These are phyloP conservation scores for Panagrolaimus sp. DNA, from an alignment of 1,140 invertebrate genomes.

Conservation along the genomic window DNA sequence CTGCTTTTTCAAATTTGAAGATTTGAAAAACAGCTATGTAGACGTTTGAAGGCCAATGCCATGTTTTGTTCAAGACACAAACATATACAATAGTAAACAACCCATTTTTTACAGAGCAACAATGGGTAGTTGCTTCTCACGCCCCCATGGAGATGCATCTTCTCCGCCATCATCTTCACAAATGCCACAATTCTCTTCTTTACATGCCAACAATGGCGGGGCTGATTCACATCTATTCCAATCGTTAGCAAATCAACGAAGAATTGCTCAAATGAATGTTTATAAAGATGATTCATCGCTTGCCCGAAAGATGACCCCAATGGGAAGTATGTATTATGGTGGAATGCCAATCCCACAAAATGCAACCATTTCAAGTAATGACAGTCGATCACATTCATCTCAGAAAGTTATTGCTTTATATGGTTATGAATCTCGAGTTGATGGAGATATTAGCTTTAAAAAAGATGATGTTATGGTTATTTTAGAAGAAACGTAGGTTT, in stretches of 20 bases:
- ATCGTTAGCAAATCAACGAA: constrained; percentile 10
- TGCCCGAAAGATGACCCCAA: constrained; percentile 8
- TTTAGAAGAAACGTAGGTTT: constrained; percentile 70
- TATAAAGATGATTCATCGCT: constrained; percentile 20
- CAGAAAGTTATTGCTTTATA: constrained; percentile 43
- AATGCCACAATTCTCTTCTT: too few relatives aligned
- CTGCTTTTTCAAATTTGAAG: too few relatives aligned
- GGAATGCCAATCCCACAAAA: not conserved
- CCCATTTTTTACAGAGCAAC: too few relatives aligned
- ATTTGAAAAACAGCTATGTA: too few relatives aligned
- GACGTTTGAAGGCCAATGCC: too few relatives aligned
- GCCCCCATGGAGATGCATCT: not conserved
- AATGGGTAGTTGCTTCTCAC: constrained; percentile 10
- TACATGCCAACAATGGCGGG: too few relatives aligned
- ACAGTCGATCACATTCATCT: not conserved
- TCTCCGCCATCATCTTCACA: not conserved
- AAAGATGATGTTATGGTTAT: constrained; percentile 58
- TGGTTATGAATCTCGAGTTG: constrained; percentile 40
- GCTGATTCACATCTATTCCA: constrained; percentile 12
- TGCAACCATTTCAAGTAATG: not conserved
- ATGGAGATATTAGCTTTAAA: constrained; percentile 54
- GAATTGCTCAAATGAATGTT: constrained; percentile 20
- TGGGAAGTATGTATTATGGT: constrained; percentile 15
- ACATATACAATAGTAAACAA: too few relatives aligned
- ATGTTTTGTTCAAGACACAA: too few relatives aligned